A percentile compares a stretch with the other conserved stretches of the same genome.
Evolutionary conservation across 1,140 invertebrate species (phyloP).

Genomic region (Eupristina koningsbergeri): DNA sequence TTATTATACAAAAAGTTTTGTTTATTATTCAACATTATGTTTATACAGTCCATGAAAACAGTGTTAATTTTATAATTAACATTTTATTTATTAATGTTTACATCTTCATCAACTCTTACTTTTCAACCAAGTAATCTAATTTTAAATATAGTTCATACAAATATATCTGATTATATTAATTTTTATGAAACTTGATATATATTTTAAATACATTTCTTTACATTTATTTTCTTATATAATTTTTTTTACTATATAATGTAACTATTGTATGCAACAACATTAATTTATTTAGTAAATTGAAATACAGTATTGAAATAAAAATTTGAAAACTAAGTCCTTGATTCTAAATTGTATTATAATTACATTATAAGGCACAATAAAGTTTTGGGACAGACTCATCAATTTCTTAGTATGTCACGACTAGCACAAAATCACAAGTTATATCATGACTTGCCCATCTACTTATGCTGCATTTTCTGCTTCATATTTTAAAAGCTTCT

Average conservation of each 20-base stretch:
- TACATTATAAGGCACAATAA: constrained; percentile 54
- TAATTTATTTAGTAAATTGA: neutral
- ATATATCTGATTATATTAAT: neutral
- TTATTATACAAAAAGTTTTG: too few relatives aligned
- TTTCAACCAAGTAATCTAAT: neutral
- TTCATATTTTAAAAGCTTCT: constrained; percentile 53
- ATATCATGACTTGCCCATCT: constrained; percentile 39
- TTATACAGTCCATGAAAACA: neutral
- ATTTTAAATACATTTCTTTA: constrained; percentile 4
- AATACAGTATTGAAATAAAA: neutral
- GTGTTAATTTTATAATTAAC: neutral
- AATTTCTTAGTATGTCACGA: constrained; percentile 54
- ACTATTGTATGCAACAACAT: neutral
- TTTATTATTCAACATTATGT: too few relatives aligned
- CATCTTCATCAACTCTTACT: neutral
- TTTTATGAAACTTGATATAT: neutral
- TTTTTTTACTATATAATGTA: neutral
- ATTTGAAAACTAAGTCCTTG: constrained; percentile 15
- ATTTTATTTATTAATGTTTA: neutral
- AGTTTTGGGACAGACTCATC: constrained; percentile 31
- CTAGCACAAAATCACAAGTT: constrained; percentile 58
- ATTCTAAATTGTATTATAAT: constrained; percentile 22
- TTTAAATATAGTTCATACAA: neutral
- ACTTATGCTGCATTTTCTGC: constrained; percentile 52
- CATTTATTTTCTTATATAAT: neutral